Percentiles rank a stretch among this genome's conserved stretches.
phyloP scores from a whole-genome alignment of 1,140 invertebrate species.

The Rhysida immarginata region DNA sequence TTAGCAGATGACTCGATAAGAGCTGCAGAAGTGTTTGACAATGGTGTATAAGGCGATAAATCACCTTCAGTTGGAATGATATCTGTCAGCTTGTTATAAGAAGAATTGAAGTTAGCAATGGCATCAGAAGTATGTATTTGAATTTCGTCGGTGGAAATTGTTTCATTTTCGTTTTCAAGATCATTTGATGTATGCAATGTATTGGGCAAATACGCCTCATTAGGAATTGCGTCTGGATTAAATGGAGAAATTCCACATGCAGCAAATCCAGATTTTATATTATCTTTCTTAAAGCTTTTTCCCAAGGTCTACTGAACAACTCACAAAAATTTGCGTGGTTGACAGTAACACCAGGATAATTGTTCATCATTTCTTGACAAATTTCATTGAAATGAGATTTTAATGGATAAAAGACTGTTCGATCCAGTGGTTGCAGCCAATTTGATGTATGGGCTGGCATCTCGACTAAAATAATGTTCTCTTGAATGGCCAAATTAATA shows the following conservation, averaged over 20 bases:
- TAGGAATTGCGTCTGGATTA: slow-evolving; percentile 20
- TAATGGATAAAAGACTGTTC: background rate
- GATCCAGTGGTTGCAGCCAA: slow-evolving; percentile 10
- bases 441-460: slow-evolving; percentile 10
- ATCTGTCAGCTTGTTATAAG: background rate
- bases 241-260: slow-evolving; percentile 23
- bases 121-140: background rate
- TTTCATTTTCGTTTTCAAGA: background rate
- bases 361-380: background rate
- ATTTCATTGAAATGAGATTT: background rate
- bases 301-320: slow-evolving; percentile 22
- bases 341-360: background rate
- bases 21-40: background rate
- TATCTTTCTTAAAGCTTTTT: slow-evolving; percentile 20
- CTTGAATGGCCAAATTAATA: slow-evolving; percentile 8
- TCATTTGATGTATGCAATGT: slow-evolving; percentile 6
- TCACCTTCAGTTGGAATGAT: background rate
- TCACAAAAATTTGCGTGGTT: background rate
- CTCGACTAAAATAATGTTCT: slow-evolving; percentile 9
- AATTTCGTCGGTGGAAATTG: background rate
- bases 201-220: slow-evolving; percentile 21
- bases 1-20: background rate
- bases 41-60: background rate
- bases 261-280: slow-evolving; percentile 21
- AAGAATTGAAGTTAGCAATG: background rate